Base-by-base conservation (phyloP, 1,140 invertebrate genomes). In the Halesus radiatus region DNA sequence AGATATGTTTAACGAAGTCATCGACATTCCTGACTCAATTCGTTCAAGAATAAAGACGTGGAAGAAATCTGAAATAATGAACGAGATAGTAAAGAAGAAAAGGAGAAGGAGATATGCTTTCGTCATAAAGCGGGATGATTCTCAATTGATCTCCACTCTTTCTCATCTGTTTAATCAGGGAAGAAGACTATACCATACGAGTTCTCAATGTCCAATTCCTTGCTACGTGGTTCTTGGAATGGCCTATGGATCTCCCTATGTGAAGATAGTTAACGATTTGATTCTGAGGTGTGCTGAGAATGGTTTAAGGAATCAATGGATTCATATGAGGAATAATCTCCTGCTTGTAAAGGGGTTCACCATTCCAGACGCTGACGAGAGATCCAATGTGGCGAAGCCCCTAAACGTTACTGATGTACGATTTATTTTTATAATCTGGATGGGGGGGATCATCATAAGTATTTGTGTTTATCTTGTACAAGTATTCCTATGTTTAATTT, bases 221-320 rank as follows among this genome's bases (percentile, higher is more conserved):
- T 76, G 74, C 37, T 76, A 22, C 15, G 23, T 45, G 20, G 29
- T 76, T 64, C 20, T 76, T 7, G 60, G 26, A 22, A 18, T 76
- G 22, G 18, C 56, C 20, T 76, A 62, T 64, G 74, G 74, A 16
- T 76, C 74, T 37, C 74, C 56, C 8, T 76, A 76, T 50, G 13
- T 76, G 3, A 16, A 6, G 8, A 7, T 26, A 15, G 0, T 64
- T 15, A 62, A 76, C 22, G 20, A 62, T 23, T 16, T 64, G 16
- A 60, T 60, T 60, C 10, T 52, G 29, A 60, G 58, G 26, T 50
- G 13, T 62, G n/a, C 13, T 18, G 26, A 76, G 50, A 18, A 32
- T 20, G 74, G 74, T 23, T 50, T 76, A 29, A 60, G 56, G n/a
- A 15, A 60, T 7, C 22, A 64, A 20, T 76, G 58, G 58, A 64